Conservation (phyloP, 2,797 vertebrate species). For the Diplodus sargus region DNA sequence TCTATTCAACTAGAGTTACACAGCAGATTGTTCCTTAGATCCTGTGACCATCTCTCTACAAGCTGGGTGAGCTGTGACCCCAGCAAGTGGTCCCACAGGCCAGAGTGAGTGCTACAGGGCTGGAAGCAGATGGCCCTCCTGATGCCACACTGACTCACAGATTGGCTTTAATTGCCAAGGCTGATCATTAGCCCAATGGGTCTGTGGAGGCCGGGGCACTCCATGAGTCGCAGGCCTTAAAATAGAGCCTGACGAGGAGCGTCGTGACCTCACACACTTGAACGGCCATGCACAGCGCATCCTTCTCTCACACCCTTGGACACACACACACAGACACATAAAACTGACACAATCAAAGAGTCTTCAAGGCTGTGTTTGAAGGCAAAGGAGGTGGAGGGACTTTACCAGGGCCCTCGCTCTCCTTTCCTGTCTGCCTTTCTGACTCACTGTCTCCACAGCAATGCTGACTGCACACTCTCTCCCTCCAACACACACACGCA, state of each 20-base stretch:
- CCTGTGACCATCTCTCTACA: conserved; percentile 74
- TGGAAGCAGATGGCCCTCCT: conserved; percentile 83
- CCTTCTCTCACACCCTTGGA: conserved; percentile 37
- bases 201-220: conserved; percentile 70
- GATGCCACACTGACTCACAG: conserved; percentile 83
- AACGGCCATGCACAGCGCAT: conserved; percentile 39
- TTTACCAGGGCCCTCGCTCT: conserved; percentile 44
- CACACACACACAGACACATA: conserved; percentile 30
- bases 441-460: conserved; percentile 70
- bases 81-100: conserved; percentile 78
- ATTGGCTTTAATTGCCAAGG: conserved; percentile 83
- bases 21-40: conserved; percentile 79
- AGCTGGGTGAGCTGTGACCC: conserved; percentile 79
- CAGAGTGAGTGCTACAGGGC: conserved; percentile 76
- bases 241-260: conserved; percentile 70
- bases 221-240: conserved; percentile 73
- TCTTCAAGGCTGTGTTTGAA: conserved; percentile 48
- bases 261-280: conserved; percentile 59
- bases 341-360: conserved; percentile 51
- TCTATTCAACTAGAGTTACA: conserved; percentile 64
- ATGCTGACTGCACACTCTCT: conserved; percentile 50
- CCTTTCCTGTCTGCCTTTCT: conserved; percentile 53
- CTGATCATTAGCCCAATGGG: conserved; percentile 81
- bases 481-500: neutral
- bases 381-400: conserved; percentile 47